Evolutionary conservation across 1,140 invertebrate species (phyloP).

Genomic region (Rhyacophila brunnea): DNA sequence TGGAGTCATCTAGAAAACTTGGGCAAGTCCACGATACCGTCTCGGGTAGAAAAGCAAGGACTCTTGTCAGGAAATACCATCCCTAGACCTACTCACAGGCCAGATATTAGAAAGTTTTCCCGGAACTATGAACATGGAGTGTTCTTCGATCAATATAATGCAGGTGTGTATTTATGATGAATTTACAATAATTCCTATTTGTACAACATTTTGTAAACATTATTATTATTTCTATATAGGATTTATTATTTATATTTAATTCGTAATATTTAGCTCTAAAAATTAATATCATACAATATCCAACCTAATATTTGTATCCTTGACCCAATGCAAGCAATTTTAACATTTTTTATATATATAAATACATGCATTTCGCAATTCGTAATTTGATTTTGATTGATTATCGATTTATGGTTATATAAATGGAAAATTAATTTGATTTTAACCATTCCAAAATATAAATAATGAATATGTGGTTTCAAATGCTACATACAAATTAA

Average conservation of each 20-base stretch:
- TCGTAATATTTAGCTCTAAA: background rate
- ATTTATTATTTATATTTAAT: background rate
- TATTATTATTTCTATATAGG: background rate
- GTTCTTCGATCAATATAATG: conserved; percentile 83
- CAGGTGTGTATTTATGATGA: conserved; percentile 54
- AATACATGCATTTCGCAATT: too few relatives aligned
- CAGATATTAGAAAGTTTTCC: conserved; percentile 85
- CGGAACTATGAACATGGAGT: conserved; percentile 85
- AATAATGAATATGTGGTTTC: too few relatives aligned
- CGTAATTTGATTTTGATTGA: too few relatives aligned
- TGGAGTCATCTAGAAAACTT: conserved; percentile 89
- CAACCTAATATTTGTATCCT: too few relatives aligned
- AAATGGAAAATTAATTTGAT: too few relatives aligned
- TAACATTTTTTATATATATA: too few relatives aligned
- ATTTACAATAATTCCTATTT: too few relatives aligned
- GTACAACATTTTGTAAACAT: too few relatives aligned
- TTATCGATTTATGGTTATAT: too few relatives aligned
- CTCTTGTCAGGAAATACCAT: conserved; percentile 68
- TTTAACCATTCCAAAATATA: too few relatives aligned
- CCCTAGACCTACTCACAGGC: conserved; percentile 54
- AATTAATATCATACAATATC: background rate
- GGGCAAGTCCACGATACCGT: conserved; percentile 78
- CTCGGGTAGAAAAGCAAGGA: conserved; percentile 77
- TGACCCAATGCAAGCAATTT: too few relatives aligned
- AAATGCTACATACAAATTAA: too few relatives aligned